Evolutionary conservation across 2,797 vertebrate genomes (phyloP).

Genomic region (Silurus aristotelis): DNA sequence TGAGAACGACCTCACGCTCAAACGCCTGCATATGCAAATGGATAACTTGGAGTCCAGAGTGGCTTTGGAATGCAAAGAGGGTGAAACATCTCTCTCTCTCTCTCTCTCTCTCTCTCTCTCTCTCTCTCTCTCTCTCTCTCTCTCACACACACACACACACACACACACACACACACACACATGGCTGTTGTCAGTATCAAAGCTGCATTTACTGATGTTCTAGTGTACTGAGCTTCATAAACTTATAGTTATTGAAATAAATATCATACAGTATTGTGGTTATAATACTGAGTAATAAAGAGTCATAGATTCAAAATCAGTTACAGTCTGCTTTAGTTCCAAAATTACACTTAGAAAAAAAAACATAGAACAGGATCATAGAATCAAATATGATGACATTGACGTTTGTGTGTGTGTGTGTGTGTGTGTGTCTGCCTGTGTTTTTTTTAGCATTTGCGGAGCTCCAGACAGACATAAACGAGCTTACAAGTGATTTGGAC

Average conservation of each 20-base stretch:
- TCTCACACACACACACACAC: background rate
- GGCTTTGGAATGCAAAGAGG: slow-evolving; percentile 95
- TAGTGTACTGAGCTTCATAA: background rate
- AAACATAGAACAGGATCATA: too few species aligned
- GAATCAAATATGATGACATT: background rate
- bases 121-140: background rate
- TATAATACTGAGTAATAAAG: background rate
- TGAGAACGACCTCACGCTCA: slow-evolving; percentile 93
- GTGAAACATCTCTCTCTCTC: slow-evolving; percentile 63
- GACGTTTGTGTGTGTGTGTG: background rate
- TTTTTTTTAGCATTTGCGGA: slow-evolving; percentile 85
- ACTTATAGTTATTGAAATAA: background rate
- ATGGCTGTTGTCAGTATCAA: background rate
- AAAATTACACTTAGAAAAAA: too few species aligned
- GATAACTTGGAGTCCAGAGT: slow-evolving; percentile 95
- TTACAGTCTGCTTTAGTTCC: too few species aligned
- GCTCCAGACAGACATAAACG: slow-evolving; percentile 96
- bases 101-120: background rate
- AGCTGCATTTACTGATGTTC: background rate
- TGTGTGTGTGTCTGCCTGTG: background rate
- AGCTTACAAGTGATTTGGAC: slow-evolving; percentile 94
- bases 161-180: background rate
- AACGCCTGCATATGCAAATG: slow-evolving; percentile 98
- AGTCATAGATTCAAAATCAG: too few species aligned
- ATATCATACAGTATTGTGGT: background rate